Evolutionary conservation across 1,140 invertebrate species (phyloP).

Genomic region (Acromyrmex charruanus): DNA sequence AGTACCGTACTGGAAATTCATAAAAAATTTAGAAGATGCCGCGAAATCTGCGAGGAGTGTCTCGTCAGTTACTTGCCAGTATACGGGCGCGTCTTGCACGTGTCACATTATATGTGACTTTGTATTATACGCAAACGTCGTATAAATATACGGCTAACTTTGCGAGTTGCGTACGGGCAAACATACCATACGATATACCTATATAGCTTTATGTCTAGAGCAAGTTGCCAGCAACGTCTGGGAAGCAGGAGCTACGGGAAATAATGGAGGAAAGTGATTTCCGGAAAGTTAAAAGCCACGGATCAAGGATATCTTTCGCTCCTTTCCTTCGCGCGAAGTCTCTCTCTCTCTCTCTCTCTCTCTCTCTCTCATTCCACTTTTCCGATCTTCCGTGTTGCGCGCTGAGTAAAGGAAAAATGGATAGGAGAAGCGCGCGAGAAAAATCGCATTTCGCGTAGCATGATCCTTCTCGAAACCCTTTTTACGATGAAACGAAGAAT

Average conservation of each 20-base stretch:
- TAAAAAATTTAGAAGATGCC: constrained; percentile 28
- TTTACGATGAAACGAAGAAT: constrained; percentile 62
- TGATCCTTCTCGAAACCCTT: constrained; percentile 39
- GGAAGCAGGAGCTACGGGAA: constrained; percentile 78
- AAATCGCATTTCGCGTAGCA: constrained; percentile 59
- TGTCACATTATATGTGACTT: constrained; percentile 57
- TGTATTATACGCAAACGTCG: constrained; percentile 47
- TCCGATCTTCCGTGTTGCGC: constrained; percentile 39
- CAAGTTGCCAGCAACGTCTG: constrained; percentile 60
- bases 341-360: constrained; percentile 14
- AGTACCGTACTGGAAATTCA: not conserved
- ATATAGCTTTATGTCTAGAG: constrained; percentile 38
- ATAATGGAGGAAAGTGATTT: constrained; percentile 86
- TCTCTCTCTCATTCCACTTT: constrained; percentile 29
- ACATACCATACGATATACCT: not conserved
- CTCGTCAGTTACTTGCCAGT: constrained; percentile 24
- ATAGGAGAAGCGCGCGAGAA: constrained; percentile 31
- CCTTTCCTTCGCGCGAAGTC: constrained; percentile 50
- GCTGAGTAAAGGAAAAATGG: constrained; percentile 52
- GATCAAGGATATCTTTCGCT: constrained; percentile 81
- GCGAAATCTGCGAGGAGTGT: constrained; percentile 33
- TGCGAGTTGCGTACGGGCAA: constrained; percentile 29
- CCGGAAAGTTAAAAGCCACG: constrained; percentile 85
- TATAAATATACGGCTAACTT: constrained; percentile 54
- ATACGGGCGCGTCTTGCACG: constrained; percentile 17